Evolutionary conservation across 2,797 vertebrate species (phyloP).

Genomic region (Nyctalus aviator): DNA sequence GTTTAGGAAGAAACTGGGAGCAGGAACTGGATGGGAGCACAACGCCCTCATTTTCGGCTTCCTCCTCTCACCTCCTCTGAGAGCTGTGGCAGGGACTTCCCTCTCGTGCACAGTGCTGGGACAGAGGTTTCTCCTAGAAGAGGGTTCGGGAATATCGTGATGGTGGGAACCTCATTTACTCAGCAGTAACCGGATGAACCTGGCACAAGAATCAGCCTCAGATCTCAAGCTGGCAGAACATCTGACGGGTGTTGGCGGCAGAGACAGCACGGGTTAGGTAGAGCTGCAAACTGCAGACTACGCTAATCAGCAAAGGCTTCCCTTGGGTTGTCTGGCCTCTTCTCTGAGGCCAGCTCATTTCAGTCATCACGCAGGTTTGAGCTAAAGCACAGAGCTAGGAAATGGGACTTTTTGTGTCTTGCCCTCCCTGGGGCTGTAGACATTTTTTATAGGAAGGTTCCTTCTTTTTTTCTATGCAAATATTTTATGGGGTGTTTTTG

Average conservation of each 20-base stretch:
- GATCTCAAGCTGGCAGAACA: slow-evolving; percentile 83
- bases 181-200: slow-evolving; percentile 80
- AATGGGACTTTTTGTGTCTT: neutral
- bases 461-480: neutral
- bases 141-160: slow-evolving; percentile 19
- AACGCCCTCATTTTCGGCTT: neutral
- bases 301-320: neutral
- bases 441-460: slow-evolving; percentile 17
- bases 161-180: slow-evolving; percentile 69
- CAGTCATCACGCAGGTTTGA: slow-evolving; percentile 59
- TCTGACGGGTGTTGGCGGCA: slow-evolving; percentile 75
- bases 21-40: neutral
- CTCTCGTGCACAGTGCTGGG: neutral
- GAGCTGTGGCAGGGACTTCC: neutral
- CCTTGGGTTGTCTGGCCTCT: neutral
- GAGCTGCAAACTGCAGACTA: neutral
- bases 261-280: slow-evolving; percentile 52
- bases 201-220: slow-evolving; percentile 85
- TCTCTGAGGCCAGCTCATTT: slow-evolving; percentile 62
- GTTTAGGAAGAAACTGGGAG: slow-evolving; percentile 69
- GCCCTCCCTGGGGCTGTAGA: neutral
- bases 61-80: neutral
- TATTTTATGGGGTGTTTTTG: neutral
- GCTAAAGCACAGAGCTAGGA: slow-evolving; percentile 19
- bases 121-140: slow-evolving; percentile 52